phyloP scores from a whole-genome alignment of 2,888 invertebrate genomes.

The Phengaris alcon region DNA sequence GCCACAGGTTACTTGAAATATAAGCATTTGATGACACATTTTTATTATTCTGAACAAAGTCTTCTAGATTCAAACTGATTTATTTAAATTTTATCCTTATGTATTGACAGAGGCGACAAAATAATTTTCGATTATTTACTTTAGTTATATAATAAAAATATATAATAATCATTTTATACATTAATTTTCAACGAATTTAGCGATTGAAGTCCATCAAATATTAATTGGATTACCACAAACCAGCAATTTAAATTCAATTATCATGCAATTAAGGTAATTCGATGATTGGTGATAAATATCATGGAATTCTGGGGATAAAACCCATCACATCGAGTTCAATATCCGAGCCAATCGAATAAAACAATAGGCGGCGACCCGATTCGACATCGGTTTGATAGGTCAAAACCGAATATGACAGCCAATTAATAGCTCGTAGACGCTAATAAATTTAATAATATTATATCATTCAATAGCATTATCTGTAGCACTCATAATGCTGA shows the following conservation, averaged over 20 bases:
- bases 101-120: too few relatives aligned
- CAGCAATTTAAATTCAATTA: constrained; percentile 10
- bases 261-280: constrained; percentile 10
- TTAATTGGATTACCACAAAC: background rate
- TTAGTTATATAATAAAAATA: too few relatives aligned
- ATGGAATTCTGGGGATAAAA: background rate
- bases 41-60: background rate
- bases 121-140: too few relatives aligned
- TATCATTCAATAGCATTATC: background rate
- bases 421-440: constrained; percentile 9
- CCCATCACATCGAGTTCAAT: background rate
- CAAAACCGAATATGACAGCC: constrained; percentile 7
- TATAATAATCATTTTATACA: background rate
- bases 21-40: constrained; percentile 1
- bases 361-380: background rate
- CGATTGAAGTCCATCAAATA: background rate
- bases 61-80: background rate
- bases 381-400: background rate
- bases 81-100: background rate
- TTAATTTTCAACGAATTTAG: background rate
- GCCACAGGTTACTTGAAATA: background rate
- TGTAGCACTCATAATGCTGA: too few relatives aligned
- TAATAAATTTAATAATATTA: background rate
- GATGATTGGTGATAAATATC: constrained; percentile 9
- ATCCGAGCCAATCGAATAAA: background rate